A percentile compares a stretch with the other conserved stretches of the same genome.
Evolutionary conservation across 2,888 invertebrate species (phyloP).

Genomic region (Xestia ashworthii): DNA sequence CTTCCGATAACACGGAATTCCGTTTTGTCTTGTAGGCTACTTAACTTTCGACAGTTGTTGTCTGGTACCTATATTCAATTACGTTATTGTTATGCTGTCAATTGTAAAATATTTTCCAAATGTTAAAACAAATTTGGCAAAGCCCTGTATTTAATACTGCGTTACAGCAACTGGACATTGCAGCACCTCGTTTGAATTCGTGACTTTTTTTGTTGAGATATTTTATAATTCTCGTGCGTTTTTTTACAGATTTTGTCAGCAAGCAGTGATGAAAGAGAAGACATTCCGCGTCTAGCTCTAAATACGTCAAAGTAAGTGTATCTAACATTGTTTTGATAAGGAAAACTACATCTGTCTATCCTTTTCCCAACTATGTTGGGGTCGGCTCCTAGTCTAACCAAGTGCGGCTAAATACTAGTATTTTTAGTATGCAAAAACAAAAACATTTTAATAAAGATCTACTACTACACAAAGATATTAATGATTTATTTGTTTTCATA

Average conservation of each 20-base stretch:
- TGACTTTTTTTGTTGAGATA: background rate
- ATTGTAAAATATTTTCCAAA: background rate
- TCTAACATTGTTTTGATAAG: background rate
- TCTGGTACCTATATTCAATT: background rate
- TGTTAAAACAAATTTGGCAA: background rate
- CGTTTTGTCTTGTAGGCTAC: background rate
- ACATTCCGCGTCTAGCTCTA: constrained; percentile 83
- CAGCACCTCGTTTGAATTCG: background rate
- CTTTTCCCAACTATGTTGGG: background rate
- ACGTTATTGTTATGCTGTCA: background rate
- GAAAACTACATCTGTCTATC: background rate
- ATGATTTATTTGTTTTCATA: constrained; percentile 43
- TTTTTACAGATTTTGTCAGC: constrained; percentile 82
- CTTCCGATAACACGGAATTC: background rate
- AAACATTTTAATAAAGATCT: background rate
- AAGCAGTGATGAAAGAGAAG: constrained; percentile 86
- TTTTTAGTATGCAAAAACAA: background rate
- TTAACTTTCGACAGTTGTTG: too few species aligned
- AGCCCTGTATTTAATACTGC: background rate
- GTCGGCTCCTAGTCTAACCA: background rate
- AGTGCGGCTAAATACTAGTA: background rate
- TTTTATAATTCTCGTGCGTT: background rate
- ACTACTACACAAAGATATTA: background rate
- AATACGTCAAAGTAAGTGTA: constrained; percentile 84
- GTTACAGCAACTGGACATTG: background rate